phyloP scores from a whole-genome alignment of 2,113 vertebrate species.

The Hemibates koningsi region DNA sequence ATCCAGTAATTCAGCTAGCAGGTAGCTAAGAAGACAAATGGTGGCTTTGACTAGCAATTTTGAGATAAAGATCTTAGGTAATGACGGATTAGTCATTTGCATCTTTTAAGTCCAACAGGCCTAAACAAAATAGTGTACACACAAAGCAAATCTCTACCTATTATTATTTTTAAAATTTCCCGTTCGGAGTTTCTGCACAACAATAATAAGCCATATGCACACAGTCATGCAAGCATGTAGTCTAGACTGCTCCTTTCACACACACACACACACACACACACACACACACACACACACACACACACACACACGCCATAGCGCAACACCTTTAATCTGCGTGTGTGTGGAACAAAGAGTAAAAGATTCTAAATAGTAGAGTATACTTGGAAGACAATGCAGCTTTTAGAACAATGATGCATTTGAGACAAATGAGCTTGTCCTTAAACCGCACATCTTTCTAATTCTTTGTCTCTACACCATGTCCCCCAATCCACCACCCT shows the following conservation, averaged over 20 bases:
- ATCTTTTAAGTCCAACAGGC: constrained; percentile 55
- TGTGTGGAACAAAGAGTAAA: constrained; percentile 55
- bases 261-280: neutral
- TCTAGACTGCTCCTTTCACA: constrained; percentile 21
- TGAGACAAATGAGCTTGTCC: neutral
- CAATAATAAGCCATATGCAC: constrained; percentile 54
- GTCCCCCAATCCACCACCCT: neutral
- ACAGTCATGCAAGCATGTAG: constrained; percentile 3
- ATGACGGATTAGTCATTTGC: constrained; percentile 64
- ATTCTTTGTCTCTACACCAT: neutral
- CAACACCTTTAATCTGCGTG: neutral
- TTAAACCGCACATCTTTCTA: neutral
- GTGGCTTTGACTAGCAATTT: constrained; percentile 49
- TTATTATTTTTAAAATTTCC: constrained; percentile 51
- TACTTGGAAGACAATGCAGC: constrained; percentile 41
- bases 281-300: neutral
- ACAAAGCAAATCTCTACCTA: constrained; percentile 56
- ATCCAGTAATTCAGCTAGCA: constrained; percentile 33
- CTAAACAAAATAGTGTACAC: constrained; percentile 56
- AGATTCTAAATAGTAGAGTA: constrained; percentile 55
- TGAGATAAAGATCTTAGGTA: constrained; percentile 66
- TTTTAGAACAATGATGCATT: constrained; percentile 54
- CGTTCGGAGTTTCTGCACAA: constrained; percentile 26
- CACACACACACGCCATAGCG: neutral
- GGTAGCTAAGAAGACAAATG: constrained; percentile 59